Evolutionary conservation across 2,113 vertebrate species (phyloP).

Genomic region (Syngnathoides biaculeatus): DNA sequence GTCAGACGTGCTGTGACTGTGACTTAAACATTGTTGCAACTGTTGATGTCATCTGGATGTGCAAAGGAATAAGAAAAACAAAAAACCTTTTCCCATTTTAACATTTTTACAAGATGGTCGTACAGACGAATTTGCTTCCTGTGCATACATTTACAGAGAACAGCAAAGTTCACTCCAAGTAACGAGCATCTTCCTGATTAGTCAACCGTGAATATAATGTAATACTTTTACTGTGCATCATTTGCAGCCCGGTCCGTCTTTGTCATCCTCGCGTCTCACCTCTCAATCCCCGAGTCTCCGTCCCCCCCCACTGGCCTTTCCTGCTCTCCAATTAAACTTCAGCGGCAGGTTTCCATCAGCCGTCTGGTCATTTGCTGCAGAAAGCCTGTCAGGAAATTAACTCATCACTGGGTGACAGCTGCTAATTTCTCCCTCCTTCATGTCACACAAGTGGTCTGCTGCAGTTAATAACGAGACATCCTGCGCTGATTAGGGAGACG

Average conservation of each 20-base stretch:
- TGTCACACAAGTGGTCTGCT: slow-evolving; percentile 91
- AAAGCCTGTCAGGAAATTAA: slow-evolving; percentile 97
- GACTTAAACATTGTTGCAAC: too few relatives aligned
- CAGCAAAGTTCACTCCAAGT: background rate
- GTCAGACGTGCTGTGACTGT: too few relatives aligned
- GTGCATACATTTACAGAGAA: background rate
- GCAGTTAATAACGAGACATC: slow-evolving; percentile 93
- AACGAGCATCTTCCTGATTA: background rate
- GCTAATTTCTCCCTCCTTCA: slow-evolving; percentile 94
- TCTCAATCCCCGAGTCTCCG: slow-evolving; percentile 30
- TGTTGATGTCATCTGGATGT: too few relatives aligned
- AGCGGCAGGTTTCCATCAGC: slow-evolving; percentile 88
- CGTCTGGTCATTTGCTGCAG: slow-evolving; percentile 61
- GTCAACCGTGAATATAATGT: slow-evolving; percentile 13
- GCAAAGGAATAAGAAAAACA: too few relatives aligned
- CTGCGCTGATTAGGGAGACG: slow-evolving; percentile 88
- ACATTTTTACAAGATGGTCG: background rate
- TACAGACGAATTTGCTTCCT: background rate
- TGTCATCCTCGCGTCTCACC: slow-evolving; percentile 26
- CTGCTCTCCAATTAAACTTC: slow-evolving; percentile 84
- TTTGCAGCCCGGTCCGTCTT: slow-evolving; percentile 12
- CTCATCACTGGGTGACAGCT: slow-evolving; percentile 94
- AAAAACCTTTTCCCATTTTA: too few relatives aligned
- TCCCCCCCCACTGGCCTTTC: slow-evolving; percentile 67
- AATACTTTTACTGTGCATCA: slow-evolving; percentile 11